Percentiles rank a stretch among this genome's conserved stretches.
Evolutionary conservation across 2,797 vertebrate genomes (phyloP).

Genomic region (Oreochromis mossambicus): DNA sequence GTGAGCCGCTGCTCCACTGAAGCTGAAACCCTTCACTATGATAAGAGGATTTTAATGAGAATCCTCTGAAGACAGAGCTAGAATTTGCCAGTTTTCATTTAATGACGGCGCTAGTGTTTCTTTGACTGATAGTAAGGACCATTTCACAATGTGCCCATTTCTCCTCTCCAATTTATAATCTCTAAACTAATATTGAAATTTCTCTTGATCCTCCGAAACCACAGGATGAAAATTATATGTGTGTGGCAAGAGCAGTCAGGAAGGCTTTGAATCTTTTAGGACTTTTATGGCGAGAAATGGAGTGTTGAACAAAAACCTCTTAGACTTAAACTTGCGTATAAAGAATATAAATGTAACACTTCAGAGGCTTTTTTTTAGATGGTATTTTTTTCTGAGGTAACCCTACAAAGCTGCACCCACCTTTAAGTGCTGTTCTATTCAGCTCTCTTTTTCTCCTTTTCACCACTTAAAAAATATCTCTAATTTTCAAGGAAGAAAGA

Average conservation of each 20-base stretch:
- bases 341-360: not conserved
- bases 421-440: not conserved
- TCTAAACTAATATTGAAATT: conserved; percentile 52
- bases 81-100: conserved; percentile 38
- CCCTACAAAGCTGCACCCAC: not conserved
- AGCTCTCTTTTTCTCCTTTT: not conserved
- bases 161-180: conserved; percentile 24
- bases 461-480: not conserved
- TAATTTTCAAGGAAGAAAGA: not conserved
- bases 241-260: not conserved
- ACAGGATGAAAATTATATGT: not conserved
- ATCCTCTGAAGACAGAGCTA: conserved; percentile 32
- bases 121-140: conserved; percentile 49
- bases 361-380: not conserved
- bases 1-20: conserved; percentile 41
- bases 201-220: conserved; percentile 1
- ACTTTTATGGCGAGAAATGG: not conserved
- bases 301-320: not conserved
- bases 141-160: conserved; percentile 46
- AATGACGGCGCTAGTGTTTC: conserved; percentile 37
- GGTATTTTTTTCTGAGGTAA: not conserved
- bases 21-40: conserved; percentile 36
- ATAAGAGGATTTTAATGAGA: conserved; percentile 70
- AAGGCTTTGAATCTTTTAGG: not conserved
- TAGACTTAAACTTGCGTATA: not conserved